phyloP scores from a whole-genome alignment of 2,888 invertebrate genomes.

The Neria commutata region DNA sequence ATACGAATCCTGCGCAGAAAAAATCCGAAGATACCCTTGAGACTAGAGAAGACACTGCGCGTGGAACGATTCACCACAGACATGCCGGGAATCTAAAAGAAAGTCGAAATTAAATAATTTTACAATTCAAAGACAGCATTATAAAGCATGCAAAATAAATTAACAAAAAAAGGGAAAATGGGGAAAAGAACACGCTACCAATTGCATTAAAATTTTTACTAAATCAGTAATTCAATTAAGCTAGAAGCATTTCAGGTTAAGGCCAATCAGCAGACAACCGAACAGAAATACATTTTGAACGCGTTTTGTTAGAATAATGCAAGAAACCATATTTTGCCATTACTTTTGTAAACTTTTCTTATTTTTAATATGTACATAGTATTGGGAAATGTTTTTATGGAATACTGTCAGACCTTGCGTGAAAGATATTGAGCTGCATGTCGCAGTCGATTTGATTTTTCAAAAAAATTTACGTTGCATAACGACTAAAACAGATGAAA shows the following conservation, averaged over 20 bases:
- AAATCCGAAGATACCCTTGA: slow-evolving; percentile 50
- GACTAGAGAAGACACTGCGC: slow-evolving; percentile 49
- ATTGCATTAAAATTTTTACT: background rate
- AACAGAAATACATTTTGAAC: background rate
- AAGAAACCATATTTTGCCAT: no score
- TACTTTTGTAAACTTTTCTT: no score
- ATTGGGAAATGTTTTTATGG: no score
- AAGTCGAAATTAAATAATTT: background rate
- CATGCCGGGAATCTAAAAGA: slow-evolving; percentile 63
- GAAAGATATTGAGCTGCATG: slow-evolving; percentile 72
- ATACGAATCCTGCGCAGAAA: slow-evolving; percentile 64
- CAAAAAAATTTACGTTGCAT: slow-evolving; percentile 57
- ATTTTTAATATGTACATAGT: no score
- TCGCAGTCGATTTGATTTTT: slow-evolving; percentile 69
- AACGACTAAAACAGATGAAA: slow-evolving; percentile 53
- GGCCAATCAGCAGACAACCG: background rate
- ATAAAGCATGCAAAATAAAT: background rate
- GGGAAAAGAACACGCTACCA: slow-evolving; percentile 1
- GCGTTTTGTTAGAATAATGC: no score
- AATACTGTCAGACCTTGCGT: slow-evolving; percentile 65
- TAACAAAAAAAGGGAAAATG: background rate
- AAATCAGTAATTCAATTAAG: background rate
- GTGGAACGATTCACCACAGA: slow-evolving; percentile 68
- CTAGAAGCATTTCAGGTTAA: background rate
- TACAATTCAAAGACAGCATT: no score